Base-by-base conservation (phyloP, 1,140 invertebrate species). In the Lucilia sericata region DNA sequence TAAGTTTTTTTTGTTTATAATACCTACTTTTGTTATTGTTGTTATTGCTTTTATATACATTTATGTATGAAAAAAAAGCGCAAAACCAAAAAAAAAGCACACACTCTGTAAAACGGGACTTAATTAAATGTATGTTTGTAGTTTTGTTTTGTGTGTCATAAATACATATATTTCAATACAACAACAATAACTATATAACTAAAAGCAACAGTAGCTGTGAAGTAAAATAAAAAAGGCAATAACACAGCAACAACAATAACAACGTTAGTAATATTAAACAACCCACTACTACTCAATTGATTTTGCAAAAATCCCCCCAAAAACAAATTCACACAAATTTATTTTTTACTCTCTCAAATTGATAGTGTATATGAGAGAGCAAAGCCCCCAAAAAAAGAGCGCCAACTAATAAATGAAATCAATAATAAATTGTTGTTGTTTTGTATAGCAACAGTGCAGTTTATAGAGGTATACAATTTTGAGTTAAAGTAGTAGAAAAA, bases 211-310 rank as follows among this genome's bases (percentile, higher is more conserved):
- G 17, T 42, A 42, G 42, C 42, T 8, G 42, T 10, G 10, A 42
- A 42, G 42, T 60, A 60, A 60, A 42, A 60, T 17, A 60, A 60
- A 60, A n/a, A 60, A 14, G 25, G 25, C 25, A 30, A 60, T 60
- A 60, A 60, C 7, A 60, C 51, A 30, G 3, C 14, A n/a, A 17
- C 13, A 42, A 60, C 51, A 17, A 60, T 8, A 70, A 70, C 19
- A 55, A 42, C 25, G 25, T 2, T 1, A 2, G 25, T 30, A 2
- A 30, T 0, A 60, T 14, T 60, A 17, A 70, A 10, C 65, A 70
- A 70, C 65, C 65, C 65, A 70, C 65, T 70, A 70, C 51, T 42
- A 70, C 51, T 42, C 42, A 10, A 55, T 55, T 55, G 51, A 55
- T 17, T 17, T 55, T 55, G 13, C 51, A 7, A 55, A 55, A 55